phyloP scores from a whole-genome alignment of 2,888 invertebrate genomes.

The Lasioglossum vierecki region DNA sequence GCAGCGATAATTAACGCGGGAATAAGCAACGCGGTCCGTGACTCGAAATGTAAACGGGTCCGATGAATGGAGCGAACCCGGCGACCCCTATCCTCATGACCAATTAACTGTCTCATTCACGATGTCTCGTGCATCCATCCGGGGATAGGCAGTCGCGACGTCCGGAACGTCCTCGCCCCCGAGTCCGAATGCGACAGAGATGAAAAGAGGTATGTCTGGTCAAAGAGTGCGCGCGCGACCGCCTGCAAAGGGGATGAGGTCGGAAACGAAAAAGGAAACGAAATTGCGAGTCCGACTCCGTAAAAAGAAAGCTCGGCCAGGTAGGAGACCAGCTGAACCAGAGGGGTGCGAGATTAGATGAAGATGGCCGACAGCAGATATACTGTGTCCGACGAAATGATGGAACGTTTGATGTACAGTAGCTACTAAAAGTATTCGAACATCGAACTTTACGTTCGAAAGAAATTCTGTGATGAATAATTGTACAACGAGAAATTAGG shows the following conservation, averaged over 20 bases:
- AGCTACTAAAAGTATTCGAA: not conserved
- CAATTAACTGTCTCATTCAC: conserved; percentile 60
- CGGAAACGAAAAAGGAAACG: conserved; percentile 34
- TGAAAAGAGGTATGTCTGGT: not conserved
- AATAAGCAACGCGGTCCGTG: conserved; percentile 28
- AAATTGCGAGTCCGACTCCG: conserved; percentile 26
- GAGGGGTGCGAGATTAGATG: conserved; percentile 38
- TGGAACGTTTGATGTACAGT: conserved; percentile 1
- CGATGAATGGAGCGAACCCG: conserved; percentile 21
- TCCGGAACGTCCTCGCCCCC: not conserved
- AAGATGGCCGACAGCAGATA: conserved; percentile 37
- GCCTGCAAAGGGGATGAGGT: conserved; percentile 28
- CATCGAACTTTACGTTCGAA: not conserved
- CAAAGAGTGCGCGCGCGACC: conserved; percentile 17
- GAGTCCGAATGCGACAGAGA: conserved; percentile 39
- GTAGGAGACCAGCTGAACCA: not conserved
- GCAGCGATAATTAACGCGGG: conserved; percentile 52
- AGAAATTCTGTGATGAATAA: not conserved
- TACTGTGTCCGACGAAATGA: conserved; percentile 1
- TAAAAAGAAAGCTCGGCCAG: not conserved
- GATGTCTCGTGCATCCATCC: conserved; percentile 48
- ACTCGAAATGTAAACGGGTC: conserved; percentile 47
- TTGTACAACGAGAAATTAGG: not conserved
- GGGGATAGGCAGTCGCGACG: conserved; percentile 9
- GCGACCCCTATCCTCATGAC: conserved; percentile 33